Evolutionary conservation across 1,140 invertebrate genomes (phyloP).

Genomic region (Monochamus saltuarius): DNA sequence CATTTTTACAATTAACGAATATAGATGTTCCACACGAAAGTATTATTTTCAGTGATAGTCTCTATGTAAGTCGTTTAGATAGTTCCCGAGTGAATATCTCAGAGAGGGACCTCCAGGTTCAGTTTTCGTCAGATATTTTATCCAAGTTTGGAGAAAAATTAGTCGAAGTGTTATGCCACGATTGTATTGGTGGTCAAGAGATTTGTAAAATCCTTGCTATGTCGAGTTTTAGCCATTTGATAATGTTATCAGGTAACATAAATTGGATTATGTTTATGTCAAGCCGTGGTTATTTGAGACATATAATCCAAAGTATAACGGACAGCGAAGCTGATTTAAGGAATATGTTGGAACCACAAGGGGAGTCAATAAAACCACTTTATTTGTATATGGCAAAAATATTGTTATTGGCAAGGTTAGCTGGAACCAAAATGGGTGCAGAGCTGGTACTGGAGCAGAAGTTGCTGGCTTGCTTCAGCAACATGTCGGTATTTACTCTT

Average conservation of each 20-base stretch:
- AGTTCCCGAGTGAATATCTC: slow-evolving; percentile 50
- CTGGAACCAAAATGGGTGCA: slow-evolving; percentile 69
- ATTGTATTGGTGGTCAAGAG: slow-evolving; percentile 85
- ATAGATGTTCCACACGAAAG: slow-evolving; percentile 45
- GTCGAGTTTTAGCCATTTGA: slow-evolving; percentile 75
- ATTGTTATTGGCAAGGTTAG: slow-evolving; percentile 75
- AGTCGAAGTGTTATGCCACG: slow-evolving; percentile 79
- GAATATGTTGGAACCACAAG: slow-evolving; percentile 66
- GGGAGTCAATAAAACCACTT: slow-evolving; percentile 70
- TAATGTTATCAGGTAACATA: slow-evolving; percentile 72
- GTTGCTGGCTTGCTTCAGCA: slow-evolving; percentile 70
- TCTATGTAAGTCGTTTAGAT: slow-evolving; percentile 63
- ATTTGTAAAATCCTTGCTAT: slow-evolving; percentile 86
- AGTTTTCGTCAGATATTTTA: slow-evolving; percentile 35
- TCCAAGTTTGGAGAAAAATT: slow-evolving; percentile 73
- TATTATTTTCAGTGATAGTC: slow-evolving; percentile 36
- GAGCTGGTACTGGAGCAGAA: slow-evolving; percentile 75
- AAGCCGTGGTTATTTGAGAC: slow-evolving; percentile 79
- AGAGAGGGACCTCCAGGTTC: slow-evolving; percentile 21
- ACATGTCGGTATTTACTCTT: slow-evolving; percentile 74
- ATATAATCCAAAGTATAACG: slow-evolving; percentile 76
- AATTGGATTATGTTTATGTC: slow-evolving; percentile 75
- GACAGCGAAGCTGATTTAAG: slow-evolving; percentile 73
- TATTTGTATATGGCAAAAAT: slow-evolving; percentile 90
- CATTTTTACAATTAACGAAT: slow-evolving; percentile 76